Evolutionary conservation across 2,888 invertebrate genomes (phyloP), one percentile per base, ranked within the genome.

Genomic region (Mythimna impura): DNA sequence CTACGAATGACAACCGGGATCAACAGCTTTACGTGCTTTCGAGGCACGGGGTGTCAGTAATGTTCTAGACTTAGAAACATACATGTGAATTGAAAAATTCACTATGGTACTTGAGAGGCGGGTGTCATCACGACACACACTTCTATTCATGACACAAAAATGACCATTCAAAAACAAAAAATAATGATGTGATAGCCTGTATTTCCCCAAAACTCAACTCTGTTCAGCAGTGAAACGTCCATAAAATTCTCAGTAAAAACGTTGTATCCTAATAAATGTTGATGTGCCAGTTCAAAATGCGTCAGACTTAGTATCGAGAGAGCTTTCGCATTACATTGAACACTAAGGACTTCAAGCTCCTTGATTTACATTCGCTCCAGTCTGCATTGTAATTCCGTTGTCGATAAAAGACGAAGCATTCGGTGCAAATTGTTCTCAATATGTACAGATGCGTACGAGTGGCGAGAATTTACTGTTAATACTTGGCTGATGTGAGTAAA

Each of bases 281-380:
- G 55, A 63, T 30, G 22, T 20, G 2, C 47, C 63, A 66, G 30
- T 20, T 20, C 30, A 66, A 81, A 81, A 67, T 60, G 63, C 81
- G 54, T 64, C 47, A 57, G 73, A 68, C 50, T 50, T 2, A 17
- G 66, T 54, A 66, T 64, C n/a, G 57, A 58, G 74, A 76, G 57
- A 60, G 57, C 66, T 50, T 73, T 79, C 34, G 81, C 20, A 74
- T 74, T 63, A 80, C 34, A 73, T 36, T 66, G 52, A 80, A 74
- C 73, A 55, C 55, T 61, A 25, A 43, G 52, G 58, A 62, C 55
- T 71, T 68, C 47, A 75, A 81, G 60, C 81, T 78, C 40, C 63
- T 54, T 69, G 82, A 78, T 78, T 81, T 81, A 81, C 65, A 76
- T 81, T 81, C 57, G 40, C 65, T 54, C 57, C 78, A 60, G 63